Base-by-base conservation (phyloP, 1,140 invertebrate genomes). In the Neelides sp. region DNA sequence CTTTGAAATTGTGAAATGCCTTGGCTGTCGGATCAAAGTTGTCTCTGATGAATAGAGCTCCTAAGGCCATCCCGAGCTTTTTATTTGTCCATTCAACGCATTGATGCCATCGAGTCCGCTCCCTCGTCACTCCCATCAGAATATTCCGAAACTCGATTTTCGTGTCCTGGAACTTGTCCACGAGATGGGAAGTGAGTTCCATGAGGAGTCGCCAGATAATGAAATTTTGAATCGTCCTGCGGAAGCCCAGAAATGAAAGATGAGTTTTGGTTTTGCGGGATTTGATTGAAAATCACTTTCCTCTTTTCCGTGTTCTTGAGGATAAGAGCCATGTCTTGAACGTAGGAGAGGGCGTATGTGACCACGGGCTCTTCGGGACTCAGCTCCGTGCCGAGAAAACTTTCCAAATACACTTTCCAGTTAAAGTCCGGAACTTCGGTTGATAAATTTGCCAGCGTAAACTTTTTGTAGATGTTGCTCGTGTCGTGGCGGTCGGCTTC, bases 61-160 rank as follows among this genome's bases (percentile, higher is more conserved):
- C 83, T 1, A 86, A 82, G 1, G 84, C 83, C 75, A 86, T 84
- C 15, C 83, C 83, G 30, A 87, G 66, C 64, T 82, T 83, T 63
- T 86, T 85, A 63, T 86, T 86, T 1, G 83, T 85, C 80, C 79
- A 85, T 56, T 86, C 84, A 0, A 86, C 82, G 64, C 84, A 87
- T 62, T 83, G 80, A 1, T 80, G 80, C 83, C 83, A 86, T 47
- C 83, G 73, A 54, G 78, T 77, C 24, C 81, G 63, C 62, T 86
- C 82, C 57, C 76, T 80, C 41, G 80, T 75, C 23, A 88, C 80
- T 1, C 85, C 87, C 57, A 83, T 69, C 0, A 91, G 66, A 12
- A 89, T 83, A 65, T 81, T 82, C 1, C 79, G 72, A 66, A 89
- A 92, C 61, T 88, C 83, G 1, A 82, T 76, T 4, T 80, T 68